phyloP scores from a whole-genome alignment of 1,140 invertebrate genomes.

The Cryptotermes secundus region DNA sequence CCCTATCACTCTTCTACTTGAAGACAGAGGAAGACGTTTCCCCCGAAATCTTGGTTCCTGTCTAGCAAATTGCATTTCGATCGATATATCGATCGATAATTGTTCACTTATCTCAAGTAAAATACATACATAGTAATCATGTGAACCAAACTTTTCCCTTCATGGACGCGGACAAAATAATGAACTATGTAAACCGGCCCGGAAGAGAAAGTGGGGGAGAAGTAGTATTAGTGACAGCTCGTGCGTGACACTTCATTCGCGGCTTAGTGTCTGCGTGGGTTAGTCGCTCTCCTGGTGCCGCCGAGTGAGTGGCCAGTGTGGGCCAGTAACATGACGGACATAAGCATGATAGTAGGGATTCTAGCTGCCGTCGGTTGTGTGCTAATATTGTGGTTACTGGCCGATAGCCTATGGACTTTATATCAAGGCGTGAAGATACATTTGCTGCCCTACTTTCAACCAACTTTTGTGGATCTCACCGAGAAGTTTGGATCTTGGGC shows the following conservation, averaged over 20 bases:
- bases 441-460: slow-evolving; percentile 7
- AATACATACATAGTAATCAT: too few species aligned
- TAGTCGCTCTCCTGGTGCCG: neutral
- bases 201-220: neutral
- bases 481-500: slow-evolving; percentile 27
- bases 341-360: neutral
- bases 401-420: slow-evolving; percentile 22
- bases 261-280: neutral
- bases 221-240: neutral
- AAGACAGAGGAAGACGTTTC: too few species aligned
- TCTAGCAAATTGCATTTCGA: too few species aligned
- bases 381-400: neutral
- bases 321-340: neutral
- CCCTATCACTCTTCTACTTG: too few species aligned
- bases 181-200: neutral
- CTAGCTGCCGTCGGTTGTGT: neutral
- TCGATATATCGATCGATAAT: too few species aligned
- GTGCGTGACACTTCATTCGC: neutral
- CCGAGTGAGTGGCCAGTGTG: neutral
- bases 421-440: neutral
- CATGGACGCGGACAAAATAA: neutral
- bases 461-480: neutral
- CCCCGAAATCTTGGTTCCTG: too few species aligned
- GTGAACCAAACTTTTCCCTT: neutral
- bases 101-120: too few species aligned